phyloP scores from a whole-genome alignment of 2,113 vertebrate genomes.

The Rhineura floridana region DNA sequence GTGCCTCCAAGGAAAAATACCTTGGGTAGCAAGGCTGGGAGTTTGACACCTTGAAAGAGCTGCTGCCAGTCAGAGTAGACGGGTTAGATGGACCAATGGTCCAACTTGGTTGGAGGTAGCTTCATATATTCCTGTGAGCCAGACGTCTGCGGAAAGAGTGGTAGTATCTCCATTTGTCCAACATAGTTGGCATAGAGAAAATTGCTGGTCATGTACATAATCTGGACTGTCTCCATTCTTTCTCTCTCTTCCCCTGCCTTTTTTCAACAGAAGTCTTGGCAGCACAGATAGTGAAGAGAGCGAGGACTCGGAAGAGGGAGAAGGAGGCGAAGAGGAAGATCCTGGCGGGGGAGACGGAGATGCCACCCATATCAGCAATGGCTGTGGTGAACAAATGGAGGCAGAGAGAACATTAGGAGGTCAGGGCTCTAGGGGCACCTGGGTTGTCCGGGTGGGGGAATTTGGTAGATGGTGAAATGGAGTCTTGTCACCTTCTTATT shows the following conservation, averaged over 20 bases:
- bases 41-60: background rate
- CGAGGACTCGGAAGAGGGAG: slow-evolving; percentile 62
- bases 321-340: slow-evolving; percentile 52
- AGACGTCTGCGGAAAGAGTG: accelerated
- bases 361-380: background rate
- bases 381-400: background rate
- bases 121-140: background rate
- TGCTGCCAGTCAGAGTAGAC: background rate
- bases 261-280: slow-evolving; percentile 65
- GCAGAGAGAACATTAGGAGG: background rate
- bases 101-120: background rate
- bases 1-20: background rate
- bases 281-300: slow-evolving; percentile 76
- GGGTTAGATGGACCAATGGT: background rate
- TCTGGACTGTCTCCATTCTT: background rate
- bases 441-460: background rate
- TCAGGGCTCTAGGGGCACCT: background rate
- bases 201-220: too few relatives aligned
- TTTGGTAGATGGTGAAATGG: background rate
- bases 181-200: background rate
- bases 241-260: background rate
- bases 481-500: background rate
- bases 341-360: slow-evolving; percentile 20
- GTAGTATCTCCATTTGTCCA: background rate
- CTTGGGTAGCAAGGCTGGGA: too few relatives aligned